Evolutionary conservation across 2,113 vertebrate species (phyloP).

Genomic region (Eudyptes chrysolophus): DNA sequence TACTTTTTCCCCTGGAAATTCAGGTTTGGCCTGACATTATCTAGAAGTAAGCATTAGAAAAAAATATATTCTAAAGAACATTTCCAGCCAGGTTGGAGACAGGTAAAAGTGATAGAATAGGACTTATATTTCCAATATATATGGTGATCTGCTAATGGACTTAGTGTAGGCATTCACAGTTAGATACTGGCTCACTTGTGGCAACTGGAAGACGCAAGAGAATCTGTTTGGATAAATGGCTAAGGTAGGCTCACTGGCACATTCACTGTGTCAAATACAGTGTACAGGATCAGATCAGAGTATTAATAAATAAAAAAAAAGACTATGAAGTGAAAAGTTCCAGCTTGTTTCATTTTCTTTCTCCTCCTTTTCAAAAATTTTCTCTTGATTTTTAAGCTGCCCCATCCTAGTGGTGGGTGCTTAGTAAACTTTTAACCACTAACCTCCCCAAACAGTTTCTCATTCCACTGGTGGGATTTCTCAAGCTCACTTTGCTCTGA

Average conservation of each 20-base stretch:
- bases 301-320: background rate
- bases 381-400: background rate
- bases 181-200: background rate
- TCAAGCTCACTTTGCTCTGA: conserved; percentile 70
- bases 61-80: background rate
- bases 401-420: background rate
- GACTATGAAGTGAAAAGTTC: background rate
- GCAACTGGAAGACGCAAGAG: background rate
- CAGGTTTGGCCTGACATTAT: background rate
- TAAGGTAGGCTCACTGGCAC: background rate
- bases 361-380: background rate
- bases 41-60: background rate
- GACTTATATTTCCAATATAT: background rate
- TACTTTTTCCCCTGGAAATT: background rate
- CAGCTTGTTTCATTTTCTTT: background rate
- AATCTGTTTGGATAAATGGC: background rate
- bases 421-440: background rate
- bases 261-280: background rate
- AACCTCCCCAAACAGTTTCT: background rate
- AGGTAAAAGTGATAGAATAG: background rate
- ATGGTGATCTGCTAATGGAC: background rate
- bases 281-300: background rate
- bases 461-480: conserved; percentile 9
- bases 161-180: background rate
- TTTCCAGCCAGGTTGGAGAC: background rate